Evolutionary conservation across 2,888 invertebrate species (phyloP).

Genomic region (Acronicta psi): DNA sequence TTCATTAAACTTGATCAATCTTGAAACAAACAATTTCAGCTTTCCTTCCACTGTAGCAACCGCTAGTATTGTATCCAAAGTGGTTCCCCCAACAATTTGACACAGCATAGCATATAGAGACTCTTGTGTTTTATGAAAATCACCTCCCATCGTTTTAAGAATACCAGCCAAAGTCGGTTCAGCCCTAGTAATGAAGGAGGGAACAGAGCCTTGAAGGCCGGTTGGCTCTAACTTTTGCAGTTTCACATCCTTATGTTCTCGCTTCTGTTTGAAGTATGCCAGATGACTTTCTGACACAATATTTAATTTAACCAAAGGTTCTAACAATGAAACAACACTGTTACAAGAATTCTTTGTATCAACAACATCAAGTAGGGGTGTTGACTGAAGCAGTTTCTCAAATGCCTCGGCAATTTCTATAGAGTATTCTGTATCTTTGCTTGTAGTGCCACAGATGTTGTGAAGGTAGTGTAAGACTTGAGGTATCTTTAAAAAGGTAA

Average conservation of each 20-base stretch:
- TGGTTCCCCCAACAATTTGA: conserved; percentile 96
- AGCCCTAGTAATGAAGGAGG: conserved; percentile 94
- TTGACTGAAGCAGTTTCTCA: conserved; percentile 95
- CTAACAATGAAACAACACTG: conserved; percentile 94
- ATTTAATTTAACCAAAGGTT: conserved; percentile 94
- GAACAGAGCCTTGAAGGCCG: conserved; percentile 92
- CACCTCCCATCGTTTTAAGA: conserved; percentile 96
- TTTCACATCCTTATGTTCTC: conserved; percentile 90
- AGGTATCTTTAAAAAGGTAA: conserved; percentile 97
- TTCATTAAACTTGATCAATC: conserved; percentile 97
- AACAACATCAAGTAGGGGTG: conserved; percentile 95
- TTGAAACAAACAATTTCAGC: conserved; percentile 95
- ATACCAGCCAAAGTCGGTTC: conserved; percentile 97
- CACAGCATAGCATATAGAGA: conserved; percentile 95
- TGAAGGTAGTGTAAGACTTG: conserved; percentile 93
- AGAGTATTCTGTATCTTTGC: conserved; percentile 91
- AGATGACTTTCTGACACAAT: conserved; percentile 94
- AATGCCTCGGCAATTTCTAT: conserved; percentile 95
- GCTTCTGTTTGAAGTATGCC: conserved; percentile 90
- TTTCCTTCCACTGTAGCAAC: conserved; percentile 98
- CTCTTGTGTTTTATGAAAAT: conserved; percentile 96
- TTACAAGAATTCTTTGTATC: conserved; percentile 97
- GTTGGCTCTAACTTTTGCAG: conserved; percentile 92
- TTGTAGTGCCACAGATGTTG: conserved; percentile 86
- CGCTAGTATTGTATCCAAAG: conserved; percentile 96